A percentile compares a stretch with the other conserved stretches of the same genome.
These are phyloP conservation scores for Choloepus didactylus DNA, from an alignment of 2,797 vertebrate species.

Conservation along the genomic window DNA sequence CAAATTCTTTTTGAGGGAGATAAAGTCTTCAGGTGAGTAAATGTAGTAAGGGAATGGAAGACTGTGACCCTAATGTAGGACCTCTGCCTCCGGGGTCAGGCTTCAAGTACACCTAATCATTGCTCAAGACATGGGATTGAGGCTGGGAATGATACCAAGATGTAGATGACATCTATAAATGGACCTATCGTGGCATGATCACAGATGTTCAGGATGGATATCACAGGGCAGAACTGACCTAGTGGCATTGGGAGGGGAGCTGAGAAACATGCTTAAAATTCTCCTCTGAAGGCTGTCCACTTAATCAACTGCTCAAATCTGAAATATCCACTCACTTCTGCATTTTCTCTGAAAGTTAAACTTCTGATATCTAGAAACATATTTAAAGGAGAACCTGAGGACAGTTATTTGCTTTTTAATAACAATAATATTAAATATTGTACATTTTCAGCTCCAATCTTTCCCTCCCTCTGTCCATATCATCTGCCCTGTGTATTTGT, in stretches of 20 bases:
- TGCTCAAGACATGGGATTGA: not conserved
- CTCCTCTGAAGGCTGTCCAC: not conserved
- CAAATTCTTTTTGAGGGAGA: not conserved
- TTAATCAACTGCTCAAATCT: not conserved
- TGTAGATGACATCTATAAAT: not conserved
- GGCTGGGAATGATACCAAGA: not conserved
- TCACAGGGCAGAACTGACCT: not conserved
- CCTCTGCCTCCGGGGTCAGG: not conserved
- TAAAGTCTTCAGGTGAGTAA: not conserved
- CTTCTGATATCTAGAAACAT: conserved; percentile 19
- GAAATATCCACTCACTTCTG: not conserved
- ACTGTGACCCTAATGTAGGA: not conserved
- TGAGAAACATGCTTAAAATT: not conserved
- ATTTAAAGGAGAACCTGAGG: not conserved
- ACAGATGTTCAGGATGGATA: not conserved
- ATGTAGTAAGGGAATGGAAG: not conserved
- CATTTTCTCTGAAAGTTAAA: conserved; percentile 6
- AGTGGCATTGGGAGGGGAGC: not conserved
- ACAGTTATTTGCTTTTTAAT: conserved; percentile 19
- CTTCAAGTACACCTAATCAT: not conserved
- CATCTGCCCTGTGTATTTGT: not conserved
- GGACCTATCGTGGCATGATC: not conserved
- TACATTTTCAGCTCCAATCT: not conserved
- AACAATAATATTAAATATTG: not conserved
- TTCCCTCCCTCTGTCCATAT: not conserved